Evolutionary conservation across 2,888 invertebrate species (phyloP).

Genomic region (Leptothorax acervorum): DNA sequence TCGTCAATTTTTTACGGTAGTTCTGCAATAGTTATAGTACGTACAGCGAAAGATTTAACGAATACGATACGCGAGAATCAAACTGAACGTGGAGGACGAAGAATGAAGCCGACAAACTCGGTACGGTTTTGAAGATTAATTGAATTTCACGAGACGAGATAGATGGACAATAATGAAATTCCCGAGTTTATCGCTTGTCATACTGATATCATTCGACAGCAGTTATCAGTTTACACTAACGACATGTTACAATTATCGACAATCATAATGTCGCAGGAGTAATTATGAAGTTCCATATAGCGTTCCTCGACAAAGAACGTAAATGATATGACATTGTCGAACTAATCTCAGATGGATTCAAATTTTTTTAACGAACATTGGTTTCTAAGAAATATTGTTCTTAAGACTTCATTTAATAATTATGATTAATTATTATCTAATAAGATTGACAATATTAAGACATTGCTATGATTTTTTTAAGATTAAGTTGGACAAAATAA

Average conservation of each 20-base stretch:
- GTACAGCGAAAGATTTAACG: slow-evolving; percentile 1
- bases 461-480: neutral
- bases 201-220: slow-evolving; percentile 3
- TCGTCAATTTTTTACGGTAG: neutral
- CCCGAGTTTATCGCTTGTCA: slow-evolving; percentile 8
- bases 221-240: neutral
- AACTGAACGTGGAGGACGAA: neutral
- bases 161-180: slow-evolving; percentile 14
- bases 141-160: slow-evolving; percentile 8
- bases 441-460: neutral
- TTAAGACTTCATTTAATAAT: neutral
- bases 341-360: neutral
- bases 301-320: neutral
- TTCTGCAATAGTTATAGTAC: neutral
- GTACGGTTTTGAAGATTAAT: slow-evolving; percentile 16
- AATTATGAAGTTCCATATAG: neutral
- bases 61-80: neutral
- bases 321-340: neutral
- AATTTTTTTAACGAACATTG: neutral
- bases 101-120: neutral
- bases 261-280: neutral
- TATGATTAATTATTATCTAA: neutral
- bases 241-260: slow-evolving; percentile 3
- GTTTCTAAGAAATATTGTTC: neutral
- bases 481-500: neutral